phyloP scores from a whole-genome alignment of 2,888 invertebrate species.

The Drosophila fulvimacula region DNA sequence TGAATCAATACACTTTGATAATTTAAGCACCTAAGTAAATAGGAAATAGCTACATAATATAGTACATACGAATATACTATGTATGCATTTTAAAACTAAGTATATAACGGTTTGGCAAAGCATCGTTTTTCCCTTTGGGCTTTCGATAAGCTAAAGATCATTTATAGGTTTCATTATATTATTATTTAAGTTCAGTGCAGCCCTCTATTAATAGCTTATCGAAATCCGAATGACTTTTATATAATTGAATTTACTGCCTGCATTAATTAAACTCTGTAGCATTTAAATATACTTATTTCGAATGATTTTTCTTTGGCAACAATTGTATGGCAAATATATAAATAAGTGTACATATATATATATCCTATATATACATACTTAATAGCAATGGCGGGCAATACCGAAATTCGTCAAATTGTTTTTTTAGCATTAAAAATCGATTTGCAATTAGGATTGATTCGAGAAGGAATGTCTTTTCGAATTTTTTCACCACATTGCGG shows the following conservation, averaged over 20 bases:
- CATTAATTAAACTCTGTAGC: slow-evolving; percentile 56
- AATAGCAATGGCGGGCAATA: slow-evolving; percentile 42
- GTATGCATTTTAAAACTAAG: neutral
- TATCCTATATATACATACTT: slow-evolving; percentile 8
- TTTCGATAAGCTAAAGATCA: slow-evolving; percentile 55
- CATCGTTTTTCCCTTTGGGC: neutral
- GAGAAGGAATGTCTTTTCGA: slow-evolving; percentile 66
- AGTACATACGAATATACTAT: slow-evolving; percentile 4
- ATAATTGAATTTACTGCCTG: slow-evolving; percentile 67
- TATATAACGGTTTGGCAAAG: slow-evolving; percentile 10
- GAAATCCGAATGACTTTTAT: slow-evolving; percentile 60
- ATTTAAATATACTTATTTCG: slow-evolving; percentile 66
- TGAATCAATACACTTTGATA: slow-evolving; percentile 44
- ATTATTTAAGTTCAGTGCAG: slow-evolving; percentile 44
- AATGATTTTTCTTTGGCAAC: slow-evolving; percentile 79
- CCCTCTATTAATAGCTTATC: slow-evolving; percentile 49
- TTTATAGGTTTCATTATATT: slow-evolving; percentile 29
- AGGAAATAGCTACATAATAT: slow-evolving; percentile 35
- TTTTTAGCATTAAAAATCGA: slow-evolving; percentile 62
- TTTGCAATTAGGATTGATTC: slow-evolving; percentile 58
- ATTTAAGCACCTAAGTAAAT: slow-evolving; percentile 36
- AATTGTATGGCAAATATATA: slow-evolving; percentile 28
- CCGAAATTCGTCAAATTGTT: slow-evolving; percentile 51
- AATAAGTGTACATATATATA: slow-evolving; percentile 25
- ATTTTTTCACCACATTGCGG: slow-evolving; percentile 68